Conservation (phyloP, 2,888 invertebrate genomes). For the Noctuana brunneofusca region DNA sequence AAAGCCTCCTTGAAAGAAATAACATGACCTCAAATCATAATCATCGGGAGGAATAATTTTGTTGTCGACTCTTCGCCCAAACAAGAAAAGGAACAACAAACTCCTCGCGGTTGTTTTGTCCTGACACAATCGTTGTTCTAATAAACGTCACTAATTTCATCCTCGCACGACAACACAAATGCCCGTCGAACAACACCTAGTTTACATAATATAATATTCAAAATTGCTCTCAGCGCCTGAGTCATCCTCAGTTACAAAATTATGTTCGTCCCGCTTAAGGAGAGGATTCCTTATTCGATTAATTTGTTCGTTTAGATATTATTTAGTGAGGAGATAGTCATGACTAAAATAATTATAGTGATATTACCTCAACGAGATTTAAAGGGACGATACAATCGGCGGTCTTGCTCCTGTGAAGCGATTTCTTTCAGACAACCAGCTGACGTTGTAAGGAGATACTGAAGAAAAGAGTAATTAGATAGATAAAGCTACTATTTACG, state of each 20-base stretch:
- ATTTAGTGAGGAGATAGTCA: not conserved
- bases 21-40: not conserved
- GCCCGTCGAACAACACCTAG: conserved; percentile 65
- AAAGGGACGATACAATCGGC: not conserved
- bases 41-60: conserved; percentile 17
- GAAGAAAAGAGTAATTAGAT: too few relatives aligned
- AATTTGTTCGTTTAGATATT: not conserved
- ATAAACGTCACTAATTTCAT: conserved; percentile 77
- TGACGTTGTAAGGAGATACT: too few relatives aligned
- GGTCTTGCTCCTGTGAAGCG: too few relatives aligned
- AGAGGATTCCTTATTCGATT: conserved; percentile 29
- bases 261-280: conserved; percentile 68
- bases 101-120: conserved; percentile 34
- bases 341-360: not conserved
- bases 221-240: conserved; percentile 76
- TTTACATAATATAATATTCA: conserved; percentile 81
- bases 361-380: too few relatives aligned
- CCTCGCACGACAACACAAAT: conserved; percentile 54
- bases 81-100: conserved; percentile 19
- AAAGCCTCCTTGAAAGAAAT: not conserved
- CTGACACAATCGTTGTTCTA: conserved; percentile 65
- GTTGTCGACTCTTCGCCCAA: conserved; percentile 9
- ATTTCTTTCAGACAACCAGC: too few relatives aligned
- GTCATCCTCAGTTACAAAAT: conserved; percentile 72
- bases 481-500: too few relatives aligned